Evolutionary conservation across 2,888 invertebrate species (phyloP).

Genomic region (Catocala nupta): DNA sequence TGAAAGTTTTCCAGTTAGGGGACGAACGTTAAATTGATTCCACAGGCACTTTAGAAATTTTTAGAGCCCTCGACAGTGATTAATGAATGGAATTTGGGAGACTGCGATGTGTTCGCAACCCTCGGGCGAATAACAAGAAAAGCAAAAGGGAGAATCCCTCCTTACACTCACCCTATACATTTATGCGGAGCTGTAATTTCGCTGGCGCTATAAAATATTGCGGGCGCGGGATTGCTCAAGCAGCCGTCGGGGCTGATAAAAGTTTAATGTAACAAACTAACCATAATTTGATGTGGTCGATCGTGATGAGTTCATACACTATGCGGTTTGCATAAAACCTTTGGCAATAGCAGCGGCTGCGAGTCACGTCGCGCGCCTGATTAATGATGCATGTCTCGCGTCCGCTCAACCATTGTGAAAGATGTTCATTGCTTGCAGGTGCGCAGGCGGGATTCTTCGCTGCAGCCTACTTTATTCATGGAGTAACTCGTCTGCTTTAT

Average conservation of each 20-base stretch:
- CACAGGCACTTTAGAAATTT: constrained; percentile 80
- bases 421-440: constrained; percentile 56
- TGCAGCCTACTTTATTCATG: constrained; percentile 32
- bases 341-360: constrained; percentile 69
- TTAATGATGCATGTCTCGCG: constrained; percentile 69
- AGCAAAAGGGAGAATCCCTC: constrained; percentile 70
- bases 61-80: constrained; percentile 85
- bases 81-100: constrained; percentile 83
- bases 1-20: constrained; percentile 76
- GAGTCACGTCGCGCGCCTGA: constrained; percentile 68
- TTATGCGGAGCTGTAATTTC: constrained; percentile 68
- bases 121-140: constrained; percentile 70
- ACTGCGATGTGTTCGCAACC: constrained; percentile 67
- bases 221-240: constrained; percentile 69
- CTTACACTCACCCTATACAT: constrained; percentile 63
- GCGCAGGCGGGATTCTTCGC: constrained; percentile 47
- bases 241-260: constrained; percentile 66
- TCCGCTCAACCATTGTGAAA: constrained; percentile 65
- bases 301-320: constrained; percentile 75
- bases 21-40: constrained; percentile 83
- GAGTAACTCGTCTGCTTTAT: constrained; percentile 43
- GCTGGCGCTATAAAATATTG: constrained; percentile 74
- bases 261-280: constrained; percentile 61
- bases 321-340: constrained; percentile 68
- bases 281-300: constrained; percentile 74